These are phyloP conservation scores for Rostratula benghalensis DNA, from an alignment of 2,113 vertebrate genomes.

Conservation along the genomic window DNA sequence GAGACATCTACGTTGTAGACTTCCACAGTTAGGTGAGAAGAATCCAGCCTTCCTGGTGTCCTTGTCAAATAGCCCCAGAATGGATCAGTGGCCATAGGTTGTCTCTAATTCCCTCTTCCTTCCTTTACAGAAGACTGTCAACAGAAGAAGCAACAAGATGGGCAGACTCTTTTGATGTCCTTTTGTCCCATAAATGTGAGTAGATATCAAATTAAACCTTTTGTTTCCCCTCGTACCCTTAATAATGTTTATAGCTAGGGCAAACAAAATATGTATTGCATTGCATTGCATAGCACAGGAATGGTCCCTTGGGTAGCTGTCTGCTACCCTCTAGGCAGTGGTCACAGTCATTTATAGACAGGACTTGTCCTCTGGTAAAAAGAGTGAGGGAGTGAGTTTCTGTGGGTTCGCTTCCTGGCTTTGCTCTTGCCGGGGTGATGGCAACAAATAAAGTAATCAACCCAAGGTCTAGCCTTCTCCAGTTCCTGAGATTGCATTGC, in stretches of 20 bases:
- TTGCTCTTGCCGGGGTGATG: background rate
- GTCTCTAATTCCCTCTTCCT: background rate
- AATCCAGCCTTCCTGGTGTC: background rate
- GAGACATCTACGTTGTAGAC: background rate
- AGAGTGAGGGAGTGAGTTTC: background rate
- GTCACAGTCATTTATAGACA: background rate
- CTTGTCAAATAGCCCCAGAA: background rate
- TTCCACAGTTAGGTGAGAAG: background rate
- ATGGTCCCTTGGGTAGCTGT: background rate
- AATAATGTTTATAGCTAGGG: background rate
- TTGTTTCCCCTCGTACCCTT: background rate
- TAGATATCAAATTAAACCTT: conserved; percentile 10
- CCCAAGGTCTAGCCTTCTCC: background rate
- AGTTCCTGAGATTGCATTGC: background rate
- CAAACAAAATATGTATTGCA: background rate
- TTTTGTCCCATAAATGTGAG: conserved; percentile 85
- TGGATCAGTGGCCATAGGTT: background rate
- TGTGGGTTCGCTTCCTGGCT: background rate
- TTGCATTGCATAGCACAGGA: too few species aligned
- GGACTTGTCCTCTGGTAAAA: background rate
- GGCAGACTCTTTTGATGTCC: conserved; percentile 83
- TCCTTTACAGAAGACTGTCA: conserved; percentile 75
- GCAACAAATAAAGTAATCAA: background rate
- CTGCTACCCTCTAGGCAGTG: background rate
- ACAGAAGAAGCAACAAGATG: conserved; percentile 83